These are phyloP conservation scores for Lithophane semibrunnea DNA, from an alignment of 2,888 invertebrate genomes.

Conservation along the genomic window DNA sequence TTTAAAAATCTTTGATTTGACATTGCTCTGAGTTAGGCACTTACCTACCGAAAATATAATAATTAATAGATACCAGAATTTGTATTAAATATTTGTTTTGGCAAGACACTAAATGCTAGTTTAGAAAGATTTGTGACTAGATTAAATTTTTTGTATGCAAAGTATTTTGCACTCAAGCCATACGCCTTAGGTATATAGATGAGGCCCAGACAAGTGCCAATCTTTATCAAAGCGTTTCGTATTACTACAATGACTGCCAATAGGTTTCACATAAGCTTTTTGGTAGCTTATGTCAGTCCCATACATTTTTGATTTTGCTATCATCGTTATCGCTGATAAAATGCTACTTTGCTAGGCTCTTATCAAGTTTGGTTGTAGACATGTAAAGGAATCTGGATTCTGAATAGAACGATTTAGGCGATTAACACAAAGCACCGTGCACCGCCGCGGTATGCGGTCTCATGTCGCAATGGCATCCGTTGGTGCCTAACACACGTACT, in stretches of 20 bases:
- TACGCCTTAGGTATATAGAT: background rate
- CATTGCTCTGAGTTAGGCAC: conserved; percentile 54
- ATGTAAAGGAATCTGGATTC: background rate
- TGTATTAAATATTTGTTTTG: background rate
- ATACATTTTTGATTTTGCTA: background rate
- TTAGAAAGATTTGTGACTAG: background rate
- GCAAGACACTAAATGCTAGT: background rate
- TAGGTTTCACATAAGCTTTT: background rate
- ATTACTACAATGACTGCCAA: background rate
- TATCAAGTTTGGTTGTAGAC: background rate
- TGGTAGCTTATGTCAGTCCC: background rate
- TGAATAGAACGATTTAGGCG: background rate
- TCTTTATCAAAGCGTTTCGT: background rate
- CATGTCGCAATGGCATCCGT: too few relatives aligned
- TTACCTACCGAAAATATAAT: conserved; percentile 43
- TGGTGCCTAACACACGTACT: too few relatives aligned
- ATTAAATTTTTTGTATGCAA: too few relatives aligned
- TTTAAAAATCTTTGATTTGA: conserved; percentile 69
- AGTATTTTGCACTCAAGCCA: background rate
- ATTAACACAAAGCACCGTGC: too few relatives aligned
- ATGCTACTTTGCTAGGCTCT: background rate
- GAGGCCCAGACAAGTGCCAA: background rate
- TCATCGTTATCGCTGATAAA: background rate
- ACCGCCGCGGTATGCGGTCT: too few relatives aligned
- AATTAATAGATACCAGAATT: background rate